A percentile compares a stretch with the other conserved stretches of the same genome.
phyloP scores from a whole-genome alignment of 37 sponge, comb jelly and placozoan genomes.

The Aplysina aerophoba region DNA sequence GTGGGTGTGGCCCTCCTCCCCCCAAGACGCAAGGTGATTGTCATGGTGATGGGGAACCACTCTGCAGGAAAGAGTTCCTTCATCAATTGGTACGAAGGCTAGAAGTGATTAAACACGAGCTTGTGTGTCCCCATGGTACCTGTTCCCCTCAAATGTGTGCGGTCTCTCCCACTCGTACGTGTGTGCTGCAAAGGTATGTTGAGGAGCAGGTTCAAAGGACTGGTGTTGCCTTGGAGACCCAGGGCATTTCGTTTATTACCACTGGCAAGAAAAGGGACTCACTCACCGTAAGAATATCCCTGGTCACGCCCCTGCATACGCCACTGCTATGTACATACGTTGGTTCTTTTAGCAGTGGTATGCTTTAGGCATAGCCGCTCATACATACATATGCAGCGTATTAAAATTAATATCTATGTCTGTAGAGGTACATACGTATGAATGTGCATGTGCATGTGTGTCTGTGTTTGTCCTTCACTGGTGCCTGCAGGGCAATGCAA shows the following conservation, averaged over 20 bases:
- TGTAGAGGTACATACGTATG: no score
- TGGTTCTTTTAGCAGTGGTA: neutral
- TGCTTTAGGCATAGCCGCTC: no score
- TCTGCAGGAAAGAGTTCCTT: conserved; percentile 86
- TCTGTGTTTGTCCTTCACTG: neutral
- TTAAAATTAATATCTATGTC: no score
- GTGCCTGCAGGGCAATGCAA: conserved; percentile 57
- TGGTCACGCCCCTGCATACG: neutral
- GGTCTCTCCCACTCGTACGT: no score
- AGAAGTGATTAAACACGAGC: neutral
- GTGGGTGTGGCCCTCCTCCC: conserved; percentile 56
- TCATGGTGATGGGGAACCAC: conserved; percentile 83
- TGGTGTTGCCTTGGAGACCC: conserved; percentile 89
- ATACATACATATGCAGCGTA: no score
- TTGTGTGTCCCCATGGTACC: neutral
- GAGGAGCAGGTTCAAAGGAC: conserved; percentile 84
- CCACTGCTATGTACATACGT: no score
- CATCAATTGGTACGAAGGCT: conserved; percentile 77
- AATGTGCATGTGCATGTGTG: neutral
- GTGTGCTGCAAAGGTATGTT: conserved; percentile 62
- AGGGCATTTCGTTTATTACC: conserved; percentile 77
- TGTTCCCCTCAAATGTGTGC: neutral
- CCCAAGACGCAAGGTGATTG: conserved; percentile 76
- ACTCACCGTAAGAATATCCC: conserved; percentile 58
- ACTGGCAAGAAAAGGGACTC: conserved; percentile 84